Evolutionary conservation across 2,113 vertebrate genomes (phyloP).

Genomic region (Delphinus delphis): DNA sequence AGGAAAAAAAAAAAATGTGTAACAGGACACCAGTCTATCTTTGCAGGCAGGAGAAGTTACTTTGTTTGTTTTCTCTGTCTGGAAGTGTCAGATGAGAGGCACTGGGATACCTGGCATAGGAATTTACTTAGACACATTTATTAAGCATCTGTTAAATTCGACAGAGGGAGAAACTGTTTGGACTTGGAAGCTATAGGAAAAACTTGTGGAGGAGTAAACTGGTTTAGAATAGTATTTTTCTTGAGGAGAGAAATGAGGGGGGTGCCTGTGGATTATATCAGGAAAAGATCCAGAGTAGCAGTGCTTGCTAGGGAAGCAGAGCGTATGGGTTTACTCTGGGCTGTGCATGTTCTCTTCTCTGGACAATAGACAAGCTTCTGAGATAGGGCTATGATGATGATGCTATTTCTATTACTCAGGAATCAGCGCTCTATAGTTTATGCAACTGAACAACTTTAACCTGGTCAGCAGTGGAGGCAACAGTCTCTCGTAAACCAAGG

Average conservation of each 20-base stretch:
- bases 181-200: background rate
- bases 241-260: background rate
- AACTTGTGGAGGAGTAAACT: background rate
- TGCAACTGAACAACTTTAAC: background rate
- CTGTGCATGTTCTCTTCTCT: background rate
- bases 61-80: background rate
- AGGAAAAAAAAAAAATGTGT: background rate
- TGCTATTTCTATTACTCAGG: background rate
- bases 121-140: slow-evolving; percentile 20
- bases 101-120: background rate
- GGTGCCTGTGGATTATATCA: background rate
- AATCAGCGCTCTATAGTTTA: background rate
- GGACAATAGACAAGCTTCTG: background rate
- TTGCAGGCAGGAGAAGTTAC: background rate
- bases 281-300: background rate
- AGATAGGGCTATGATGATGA: background rate
- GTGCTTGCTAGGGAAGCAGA: background rate
- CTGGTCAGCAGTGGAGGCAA: background rate
- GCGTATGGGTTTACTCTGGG: background rate
- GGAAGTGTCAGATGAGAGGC: background rate
- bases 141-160: slow-evolving; percentile 18
- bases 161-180: background rate
- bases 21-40: background rate
- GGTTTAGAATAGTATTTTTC: background rate
- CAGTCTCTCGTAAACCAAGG: background rate